These are phyloP conservation scores for Toxostoma redivivum DNA, from an alignment of 2,113 vertebrate genomes.

Conservation along the genomic window DNA sequence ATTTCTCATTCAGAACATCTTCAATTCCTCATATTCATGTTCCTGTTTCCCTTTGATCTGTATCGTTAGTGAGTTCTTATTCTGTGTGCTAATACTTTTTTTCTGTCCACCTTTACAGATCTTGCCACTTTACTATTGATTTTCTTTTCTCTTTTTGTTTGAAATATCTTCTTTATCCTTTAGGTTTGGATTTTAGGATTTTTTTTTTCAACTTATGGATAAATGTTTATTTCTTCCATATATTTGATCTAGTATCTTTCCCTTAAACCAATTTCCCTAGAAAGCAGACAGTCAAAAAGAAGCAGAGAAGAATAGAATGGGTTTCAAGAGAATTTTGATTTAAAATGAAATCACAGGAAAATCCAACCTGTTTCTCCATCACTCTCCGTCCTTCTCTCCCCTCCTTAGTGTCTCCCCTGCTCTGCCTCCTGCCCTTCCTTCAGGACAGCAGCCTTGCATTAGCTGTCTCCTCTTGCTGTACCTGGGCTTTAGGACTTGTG, in stretches of 20 bases:
- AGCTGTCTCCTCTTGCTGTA: background rate
- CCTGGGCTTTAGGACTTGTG: background rate
- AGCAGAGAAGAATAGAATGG: background rate
- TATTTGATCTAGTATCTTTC: background rate
- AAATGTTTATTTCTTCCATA: background rate
- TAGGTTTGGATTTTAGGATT: background rate
- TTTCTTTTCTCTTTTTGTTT: background rate
- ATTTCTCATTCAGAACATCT: conserved; percentile 4
- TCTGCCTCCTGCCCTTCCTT: background rate
- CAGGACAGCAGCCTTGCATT: background rate
- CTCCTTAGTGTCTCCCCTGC: background rate
- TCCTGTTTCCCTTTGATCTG: conserved; percentile 15
- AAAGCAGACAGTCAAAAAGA: background rate
- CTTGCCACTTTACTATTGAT: background rate
- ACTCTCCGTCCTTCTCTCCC: background rate
- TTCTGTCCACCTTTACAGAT: background rate
- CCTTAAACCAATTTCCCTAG: background rate
- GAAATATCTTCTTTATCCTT: background rate
- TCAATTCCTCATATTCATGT: background rate
- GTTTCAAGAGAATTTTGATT: background rate
- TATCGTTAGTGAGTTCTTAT: background rate
- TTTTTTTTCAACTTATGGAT: background rate
- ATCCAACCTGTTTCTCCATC: background rate
- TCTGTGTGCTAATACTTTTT: background rate
- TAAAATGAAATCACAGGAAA: background rate